Conservation (phyloP, 2,888 invertebrate genomes). For the Congeria kusceri region DNA sequence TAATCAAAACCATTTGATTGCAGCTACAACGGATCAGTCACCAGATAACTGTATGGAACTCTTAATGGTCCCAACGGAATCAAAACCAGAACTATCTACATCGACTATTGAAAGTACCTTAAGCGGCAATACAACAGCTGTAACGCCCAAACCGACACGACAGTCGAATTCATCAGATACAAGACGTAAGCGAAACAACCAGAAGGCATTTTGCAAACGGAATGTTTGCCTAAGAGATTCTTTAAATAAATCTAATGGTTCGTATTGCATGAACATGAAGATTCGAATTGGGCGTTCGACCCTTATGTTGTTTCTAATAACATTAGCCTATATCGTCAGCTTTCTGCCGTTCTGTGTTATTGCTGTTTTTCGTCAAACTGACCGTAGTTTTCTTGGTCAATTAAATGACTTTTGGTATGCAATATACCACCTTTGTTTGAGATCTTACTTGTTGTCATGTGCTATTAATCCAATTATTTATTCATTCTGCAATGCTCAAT, state of each 20-base stretch:
- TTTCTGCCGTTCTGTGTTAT: conserved; percentile 74
- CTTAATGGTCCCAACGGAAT: too few species aligned
- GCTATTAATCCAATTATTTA: conserved; percentile 76
- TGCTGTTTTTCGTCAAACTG: conserved; percentile 65
- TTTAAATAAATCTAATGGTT: conserved; percentile 34
- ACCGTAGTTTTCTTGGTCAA: conserved; percentile 44
- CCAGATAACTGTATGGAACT: too few species aligned
- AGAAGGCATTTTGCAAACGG: not conserved
- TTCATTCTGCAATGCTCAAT: conserved; percentile 71
- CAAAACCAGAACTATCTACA: too few species aligned
- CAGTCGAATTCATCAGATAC: too few species aligned
- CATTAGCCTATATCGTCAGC: conserved; percentile 72
- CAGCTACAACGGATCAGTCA: too few species aligned
- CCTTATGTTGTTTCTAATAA: conserved; percentile 73
- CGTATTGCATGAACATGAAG: conserved; percentile 25
- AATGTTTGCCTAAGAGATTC: conserved; percentile 30
- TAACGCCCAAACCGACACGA: too few species aligned
- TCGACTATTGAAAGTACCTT: too few species aligned
- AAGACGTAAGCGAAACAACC: too few species aligned
- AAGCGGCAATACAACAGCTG: too few species aligned
- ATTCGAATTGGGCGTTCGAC: conserved; percentile 67
- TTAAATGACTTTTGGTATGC: conserved; percentile 50
- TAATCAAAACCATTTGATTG: not conserved
- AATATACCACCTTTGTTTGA: conserved; percentile 65
- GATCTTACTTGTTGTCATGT: conserved; percentile 73